Evolutionary conservation across 92 coral and sea anemone species (phyloP).

Genomic region (Parazoanthus darwini): DNA sequence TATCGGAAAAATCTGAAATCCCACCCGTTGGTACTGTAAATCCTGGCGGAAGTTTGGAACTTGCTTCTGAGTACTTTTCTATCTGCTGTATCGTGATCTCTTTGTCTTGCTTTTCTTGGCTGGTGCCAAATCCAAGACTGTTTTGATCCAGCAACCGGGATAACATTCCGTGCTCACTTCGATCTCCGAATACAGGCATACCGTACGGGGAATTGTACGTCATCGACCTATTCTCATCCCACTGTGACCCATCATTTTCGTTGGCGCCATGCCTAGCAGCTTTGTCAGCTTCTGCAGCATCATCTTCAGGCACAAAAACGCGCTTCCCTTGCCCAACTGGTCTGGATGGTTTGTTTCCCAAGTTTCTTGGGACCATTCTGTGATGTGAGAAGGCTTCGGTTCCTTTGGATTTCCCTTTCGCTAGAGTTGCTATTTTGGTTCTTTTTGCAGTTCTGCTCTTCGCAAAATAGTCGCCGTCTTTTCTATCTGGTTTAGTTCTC

Average conservation of each 20-base stretch:
- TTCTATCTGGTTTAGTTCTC: background rate
- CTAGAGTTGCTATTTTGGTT: background rate
- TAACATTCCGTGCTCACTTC: slow-evolving; percentile 25
- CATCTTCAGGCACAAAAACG: slow-evolving; percentile 37
- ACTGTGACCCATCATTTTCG: background rate
- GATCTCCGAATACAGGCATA: background rate
- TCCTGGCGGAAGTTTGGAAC: slow-evolving; percentile 30
- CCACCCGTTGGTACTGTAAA: slow-evolving; percentile 8
- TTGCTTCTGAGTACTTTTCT: slow-evolving; percentile 23
- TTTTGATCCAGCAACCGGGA: slow-evolving; percentile 35
- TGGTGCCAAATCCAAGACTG: slow-evolving; percentile 21
- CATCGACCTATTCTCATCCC: background rate
- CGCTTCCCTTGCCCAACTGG: background rate
- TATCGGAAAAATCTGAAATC: slow-evolving; percentile 9
- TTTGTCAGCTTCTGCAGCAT: slow-evolving; percentile 11
- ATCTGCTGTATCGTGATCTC: slow-evolving; percentile 23
- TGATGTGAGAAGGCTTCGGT: background rate
- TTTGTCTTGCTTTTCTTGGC: slow-evolving; percentile 26
- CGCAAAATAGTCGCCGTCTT: background rate
- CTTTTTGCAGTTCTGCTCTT: background rate
- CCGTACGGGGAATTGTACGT: background rate
- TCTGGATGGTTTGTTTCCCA: background rate
- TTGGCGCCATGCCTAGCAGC: background rate
- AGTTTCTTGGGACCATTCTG: background rate
- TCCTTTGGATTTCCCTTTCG: background rate